Base-by-base conservation (phyloP, 2,888 invertebrate genomes). In the Epistrophe grossulariae region DNA sequence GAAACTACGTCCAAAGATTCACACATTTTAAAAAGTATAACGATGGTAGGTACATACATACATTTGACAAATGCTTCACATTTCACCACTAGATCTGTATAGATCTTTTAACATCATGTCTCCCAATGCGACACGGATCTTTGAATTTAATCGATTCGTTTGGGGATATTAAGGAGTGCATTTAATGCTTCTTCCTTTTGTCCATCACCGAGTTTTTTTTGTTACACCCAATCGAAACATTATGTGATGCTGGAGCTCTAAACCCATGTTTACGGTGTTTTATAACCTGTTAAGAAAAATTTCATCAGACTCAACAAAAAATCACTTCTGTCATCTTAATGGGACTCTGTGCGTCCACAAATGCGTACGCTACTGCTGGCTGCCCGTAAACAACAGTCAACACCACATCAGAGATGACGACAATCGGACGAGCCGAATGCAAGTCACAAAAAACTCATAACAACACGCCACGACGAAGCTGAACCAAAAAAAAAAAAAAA, bases 101-200 rank as follows among this genome's bases (percentile, higher is more conserved):
- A 50, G 10, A 50, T 2, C 28, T 55, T 55, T n/a, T 40, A 70
- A 55, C 40, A 66, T 38, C 52, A 66, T 38, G 74, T n/a, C 52
- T 80, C 76, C 79, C 84, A 73, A 70, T 80, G 84, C 77, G 79
- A 71, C 79, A 84, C 64, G 73, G 70, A 80, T 83, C 88, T 84
- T 88, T 84, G 79, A 83, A 84, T 84, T 84, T 84, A 88, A 88
- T 88, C 88, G 84, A 88, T 88, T 88, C 88, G 87, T 73, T 88
- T 88, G 84, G 77, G 76, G 79, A 88, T 84, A 88, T 88, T 88
- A 88, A 88, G 88, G 84, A 88, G 87, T 87, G 87, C 87, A 87
- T 87, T 87, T 87, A 87, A 83, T 87, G 87, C 83, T 79, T 74
- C 72, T 83, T 79, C 83, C 76, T 77, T 87, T 83, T 78, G 79